A percentile compares a stretch with the other conserved stretches of the same genome.
These are phyloP conservation scores for Ricordea florida DNA, from an alignment of 92 coral and sea anemone species.

Conservation along the genomic window DNA sequence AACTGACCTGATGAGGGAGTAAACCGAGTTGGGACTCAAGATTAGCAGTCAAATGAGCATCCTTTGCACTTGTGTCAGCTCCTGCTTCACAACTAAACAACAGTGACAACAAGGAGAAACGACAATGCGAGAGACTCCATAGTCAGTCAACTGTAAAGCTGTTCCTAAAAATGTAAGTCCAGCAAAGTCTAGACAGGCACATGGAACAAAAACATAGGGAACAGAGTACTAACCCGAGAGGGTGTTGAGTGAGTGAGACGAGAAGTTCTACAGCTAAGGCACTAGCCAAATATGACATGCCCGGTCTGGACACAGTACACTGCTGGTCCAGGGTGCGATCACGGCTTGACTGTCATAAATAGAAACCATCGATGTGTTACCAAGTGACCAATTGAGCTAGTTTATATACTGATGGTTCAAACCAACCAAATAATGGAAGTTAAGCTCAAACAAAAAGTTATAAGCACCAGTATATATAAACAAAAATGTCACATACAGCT, in stretches of 20 bases:
- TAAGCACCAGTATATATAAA: too few relatives aligned
- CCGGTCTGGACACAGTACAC: conserved; percentile 97
- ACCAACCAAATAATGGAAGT: too few relatives aligned
- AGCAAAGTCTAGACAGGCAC: too few relatives aligned
- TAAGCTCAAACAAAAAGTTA: too few relatives aligned
- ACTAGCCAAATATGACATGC: conserved; percentile 90
- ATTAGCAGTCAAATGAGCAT: conserved; percentile 87
- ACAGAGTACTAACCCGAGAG: conserved; percentile 59
- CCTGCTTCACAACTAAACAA: conserved; percentile 68
- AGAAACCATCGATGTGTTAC: too few relatives aligned
- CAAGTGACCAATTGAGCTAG: too few relatives aligned
- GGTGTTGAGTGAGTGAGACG: conserved; percentile 83
- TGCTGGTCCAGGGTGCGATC: conserved; percentile 98
- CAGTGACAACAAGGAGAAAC: not conserved
- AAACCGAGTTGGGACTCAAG: conserved; percentile 84
- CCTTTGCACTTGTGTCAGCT: conserved; percentile 96
- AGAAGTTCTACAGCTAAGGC: conserved; percentile 91
- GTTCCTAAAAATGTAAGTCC: too few relatives aligned
- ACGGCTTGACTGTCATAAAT: conserved; percentile 80
- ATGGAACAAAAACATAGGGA: too few relatives aligned
- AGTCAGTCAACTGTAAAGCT: too few relatives aligned
- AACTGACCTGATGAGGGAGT: conserved; percentile 93
- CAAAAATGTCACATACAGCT: too few relatives aligned
- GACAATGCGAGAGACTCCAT: not conserved
- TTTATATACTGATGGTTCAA: too few relatives aligned